Base-by-base conservation (phyloP, 2,888 invertebrate genomes). In the Candidula unifasciata region DNA sequence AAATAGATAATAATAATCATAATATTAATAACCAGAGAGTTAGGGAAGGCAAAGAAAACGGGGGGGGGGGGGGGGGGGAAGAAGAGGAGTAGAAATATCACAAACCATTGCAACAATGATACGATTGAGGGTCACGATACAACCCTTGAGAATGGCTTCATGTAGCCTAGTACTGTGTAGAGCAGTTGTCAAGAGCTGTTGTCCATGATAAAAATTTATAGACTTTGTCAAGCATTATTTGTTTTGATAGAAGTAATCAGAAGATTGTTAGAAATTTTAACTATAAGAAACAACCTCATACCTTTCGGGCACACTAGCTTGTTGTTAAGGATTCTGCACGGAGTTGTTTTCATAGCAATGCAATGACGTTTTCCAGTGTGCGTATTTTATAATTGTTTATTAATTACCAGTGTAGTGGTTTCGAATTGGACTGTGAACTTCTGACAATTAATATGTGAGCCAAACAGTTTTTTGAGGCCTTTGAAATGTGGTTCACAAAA, bases 331-430 rank as follows among this genome's bases (percentile, higher is more conserved):
- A 44, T 13, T 10, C 44, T 37, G 27, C 5, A 69, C 57, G 57
- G 52, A 78, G 27, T 54, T 78, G 24, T 57, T 24, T 78, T 54
- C 54, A 57, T 57, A 54, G 27, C n/a, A 54, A 83, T 83, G 79
- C 64, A 64, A 79, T 79, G 60, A 78, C 79, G 78, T 66, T 64
- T 83, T 79, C 64, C 64, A 79, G 64, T 78, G 79, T 83, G 37
- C 66, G 64, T 78, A 78, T 78, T 64, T 66, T n/a, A n/a, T n/a
- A n/a, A n/a, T n/a, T n/a, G n/a, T n/a, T n/a, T n/a, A n/a, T n/a
- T n/a, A n/a, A n/a, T n/a, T n/a, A n/a, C n/a, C n/a, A n/a, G n/a
- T n/a, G n/a, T n/a, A n/a, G n/a, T n/a, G n/a, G n/a, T n/a, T n/a
- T n/a, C n/a, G n/a, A n/a, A n/a, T n/a, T n/a, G n/a, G n/a, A n/a